phyloP scores from a whole-genome alignment of 37 sponge, comb jelly and placozoan genomes.

The Beroe forskalii region DNA sequence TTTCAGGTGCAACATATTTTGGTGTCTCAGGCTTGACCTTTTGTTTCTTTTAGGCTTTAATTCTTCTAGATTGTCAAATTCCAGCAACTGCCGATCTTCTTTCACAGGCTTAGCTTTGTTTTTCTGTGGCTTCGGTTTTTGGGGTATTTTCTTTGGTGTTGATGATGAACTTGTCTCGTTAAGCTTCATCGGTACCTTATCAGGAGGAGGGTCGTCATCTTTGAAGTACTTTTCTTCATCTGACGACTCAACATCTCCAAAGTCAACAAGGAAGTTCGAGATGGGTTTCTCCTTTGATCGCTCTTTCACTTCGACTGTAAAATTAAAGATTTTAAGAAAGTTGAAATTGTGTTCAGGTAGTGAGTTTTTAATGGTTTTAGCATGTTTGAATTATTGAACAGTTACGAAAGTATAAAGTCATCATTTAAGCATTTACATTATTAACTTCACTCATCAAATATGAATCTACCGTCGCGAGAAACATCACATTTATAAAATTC shows the following conservation, averaged over 20 bases:
- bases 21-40: not conserved
- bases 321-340: not conserved
- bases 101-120: not conserved
- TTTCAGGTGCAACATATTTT: not conserved
- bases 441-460: too few relatives aligned
- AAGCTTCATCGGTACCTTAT: not conserved
- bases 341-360: too few relatives aligned
- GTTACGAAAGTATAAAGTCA: too few relatives aligned
- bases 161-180: not conserved
- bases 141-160: not conserved
- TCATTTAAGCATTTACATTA: too few relatives aligned
- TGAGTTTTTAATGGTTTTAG: too few relatives aligned
- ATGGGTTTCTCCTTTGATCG: not conserved
- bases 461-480: too few relatives aligned
- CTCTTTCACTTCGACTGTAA: conserved; percentile 26
- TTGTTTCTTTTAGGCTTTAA: conserved; percentile 51
- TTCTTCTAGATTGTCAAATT: conserved; percentile 19
- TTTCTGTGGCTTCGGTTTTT: not conserved
- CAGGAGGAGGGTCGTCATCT: not conserved
- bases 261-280: not conserved
- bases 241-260: conserved; percentile 60
- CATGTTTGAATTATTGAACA: too few relatives aligned
- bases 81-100: not conserved
- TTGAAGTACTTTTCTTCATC: conserved; percentile 57
- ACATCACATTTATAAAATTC: too few relatives aligned